A percentile compares a stretch with the other conserved stretches of the same genome.
These are phyloP conservation scores for Girardinichthys multiradiatus DNA, from an alignment of 2,113 vertebrate species.

Conservation along the genomic window DNA sequence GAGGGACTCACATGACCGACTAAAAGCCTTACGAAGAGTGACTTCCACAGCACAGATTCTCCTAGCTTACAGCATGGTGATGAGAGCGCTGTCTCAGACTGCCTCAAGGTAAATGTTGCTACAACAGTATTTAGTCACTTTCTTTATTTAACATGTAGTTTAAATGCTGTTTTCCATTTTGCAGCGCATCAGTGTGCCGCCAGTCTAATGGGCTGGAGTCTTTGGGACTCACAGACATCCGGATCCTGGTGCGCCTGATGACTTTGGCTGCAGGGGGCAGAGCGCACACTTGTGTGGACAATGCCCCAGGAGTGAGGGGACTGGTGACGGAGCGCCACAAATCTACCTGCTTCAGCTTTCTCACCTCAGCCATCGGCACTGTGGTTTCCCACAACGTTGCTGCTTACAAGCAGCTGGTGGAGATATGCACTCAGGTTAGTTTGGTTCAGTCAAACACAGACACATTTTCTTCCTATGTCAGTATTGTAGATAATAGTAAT, in stretches of 20 bases:
- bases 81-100: conserved; percentile 81
- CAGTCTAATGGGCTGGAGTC: conserved; percentile 81
- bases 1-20: conserved; percentile 78
- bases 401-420: conserved; percentile 81
- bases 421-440: conserved; percentile 84
- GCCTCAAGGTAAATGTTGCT: conserved; percentile 71
- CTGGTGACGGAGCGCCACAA: conserved; percentile 57
- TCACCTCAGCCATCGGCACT: conserved; percentile 81
- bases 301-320: conserved; percentile 55
- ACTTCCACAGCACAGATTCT: conserved; percentile 82
- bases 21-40: conserved; percentile 81
- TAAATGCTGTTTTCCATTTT: conserved; percentile 1
- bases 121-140: background rate
- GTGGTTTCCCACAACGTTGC: conserved; percentile 79
- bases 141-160: background rate
- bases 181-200: conserved; percentile 72
- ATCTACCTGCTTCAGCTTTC: conserved; percentile 79
- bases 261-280: conserved; percentile 80
- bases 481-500: background rate
- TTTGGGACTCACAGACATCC: conserved; percentile 83
- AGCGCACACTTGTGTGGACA: conserved; percentile 69
- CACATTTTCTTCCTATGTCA: background rate
- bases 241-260: conserved; percentile 83
- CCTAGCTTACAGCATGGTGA: conserved; percentile 84
- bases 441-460: background rate